Conservation (phyloP, 2,888 invertebrate genomes). For the Chrysolina haemoptera region DNA sequence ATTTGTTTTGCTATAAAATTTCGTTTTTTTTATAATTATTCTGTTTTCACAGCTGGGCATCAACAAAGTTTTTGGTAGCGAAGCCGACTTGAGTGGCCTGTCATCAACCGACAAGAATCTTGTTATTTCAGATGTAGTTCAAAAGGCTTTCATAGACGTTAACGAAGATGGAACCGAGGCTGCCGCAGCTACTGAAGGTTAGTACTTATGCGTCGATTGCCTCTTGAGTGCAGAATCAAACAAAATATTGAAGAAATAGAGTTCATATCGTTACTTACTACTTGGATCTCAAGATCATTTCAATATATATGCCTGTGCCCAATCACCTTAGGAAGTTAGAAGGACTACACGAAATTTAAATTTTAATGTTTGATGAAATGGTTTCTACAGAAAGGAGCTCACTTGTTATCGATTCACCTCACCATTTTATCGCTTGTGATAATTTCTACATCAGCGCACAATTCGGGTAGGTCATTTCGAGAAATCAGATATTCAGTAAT, state of each 20-base stretch:
- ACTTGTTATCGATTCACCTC: too few species aligned
- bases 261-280: background rate
- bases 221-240: slow-evolving; percentile 5
- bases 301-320: too few species aligned
- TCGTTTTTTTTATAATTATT: background rate
- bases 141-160: slow-evolving; percentile 65
- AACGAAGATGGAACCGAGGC: slow-evolving; percentile 66
- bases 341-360: too few species aligned
- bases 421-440: too few species aligned
- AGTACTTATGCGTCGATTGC: slow-evolving; percentile 10
- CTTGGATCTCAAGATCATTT: too few species aligned
- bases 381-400: too few species aligned
- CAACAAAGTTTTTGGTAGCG: slow-evolving; percentile 46
- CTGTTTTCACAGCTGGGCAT: slow-evolving; percentile 53
- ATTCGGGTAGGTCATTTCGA: too few species aligned
- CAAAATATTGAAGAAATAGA: background rate
- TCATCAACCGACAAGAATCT: slow-evolving; percentile 50
- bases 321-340: too few species aligned
- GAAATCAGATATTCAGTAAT: too few species aligned
- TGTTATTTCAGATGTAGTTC: slow-evolving; percentile 60
- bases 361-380: too few species aligned
- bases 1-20: too few species aligned
- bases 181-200: slow-evolving; percentile 61
- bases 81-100: slow-evolving; percentile 60
- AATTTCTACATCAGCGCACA: too few species aligned